Conservation (phyloP, 2,888 invertebrate genomes). For the Pseudanteris insignis region DNA sequence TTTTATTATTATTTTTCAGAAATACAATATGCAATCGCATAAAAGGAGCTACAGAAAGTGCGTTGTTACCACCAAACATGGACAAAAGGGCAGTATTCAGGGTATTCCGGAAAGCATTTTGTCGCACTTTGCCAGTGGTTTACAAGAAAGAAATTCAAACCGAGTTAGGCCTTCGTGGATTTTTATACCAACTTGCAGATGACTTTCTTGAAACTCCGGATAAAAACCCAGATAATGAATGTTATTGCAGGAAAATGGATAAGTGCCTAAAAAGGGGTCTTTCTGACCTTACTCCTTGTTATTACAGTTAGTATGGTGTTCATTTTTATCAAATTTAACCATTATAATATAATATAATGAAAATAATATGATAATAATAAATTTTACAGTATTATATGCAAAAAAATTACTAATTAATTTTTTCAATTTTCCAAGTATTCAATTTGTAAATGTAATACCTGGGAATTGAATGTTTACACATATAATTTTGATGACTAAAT, state of each 20-base stretch:
- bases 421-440: no score
- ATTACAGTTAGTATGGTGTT: constrained; percentile 75
- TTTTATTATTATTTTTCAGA: constrained; percentile 15
- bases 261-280: constrained; percentile 72
- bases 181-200: constrained; percentile 72
- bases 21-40: constrained; percentile 74
- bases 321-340: no score
- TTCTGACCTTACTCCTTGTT: constrained; percentile 77
- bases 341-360: constrained; percentile 4
- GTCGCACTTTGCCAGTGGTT: constrained; percentile 73
- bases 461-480: no score
- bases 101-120: constrained; percentile 80
- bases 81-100: constrained; percentile 69
- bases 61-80: constrained; percentile 74
- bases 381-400: neutral
- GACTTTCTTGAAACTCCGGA: constrained; percentile 70
- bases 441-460: no score
- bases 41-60: constrained; percentile 77
- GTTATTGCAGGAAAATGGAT: constrained; percentile 70
- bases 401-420: no score
- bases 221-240: constrained; percentile 72
- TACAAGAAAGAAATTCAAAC: constrained; percentile 62
- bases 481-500: no score
- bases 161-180: constrained; percentile 70
- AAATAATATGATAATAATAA: constrained; percentile 2